Evolutionary conservation across 2,113 vertebrate genomes (phyloP), one percentile per base, ranked within the genome.

Genomic region (Pangasianodon hypophthalmus): DNA sequence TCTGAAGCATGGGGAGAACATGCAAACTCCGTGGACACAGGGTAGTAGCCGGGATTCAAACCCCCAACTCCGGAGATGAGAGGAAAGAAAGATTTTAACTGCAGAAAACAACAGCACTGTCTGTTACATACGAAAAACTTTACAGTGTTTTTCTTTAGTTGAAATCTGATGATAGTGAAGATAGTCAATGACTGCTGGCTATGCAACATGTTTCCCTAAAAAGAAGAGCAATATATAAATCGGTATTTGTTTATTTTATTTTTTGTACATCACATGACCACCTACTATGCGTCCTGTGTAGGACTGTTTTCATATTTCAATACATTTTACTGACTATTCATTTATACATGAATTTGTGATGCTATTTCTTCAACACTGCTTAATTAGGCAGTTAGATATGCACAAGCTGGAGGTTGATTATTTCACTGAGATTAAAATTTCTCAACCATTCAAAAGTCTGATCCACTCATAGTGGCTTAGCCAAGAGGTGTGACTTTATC

Each of bases 161-260:
- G 1, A 44, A 73, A 16, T 73, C 37, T 73, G 69, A 21, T 73
- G 37, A 73, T 41, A 73, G 37, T 73, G 69, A 69, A 32, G 67
- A 8, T 62, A 7, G 24, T 67, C 26, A 67, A 13, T 67, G 64
- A 67, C 9, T 48, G 44, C 48, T 50, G 26, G 1, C 1, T 85
- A 24, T 86, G 48, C 18, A 86, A 16, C 16, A 21, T 48, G 6
- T 73, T 21, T 37, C 80, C 54, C 32, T 32, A 73, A 18, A 85
- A 37, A 64, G n/a, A 62, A 62, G 18, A 50, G 46, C 50, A 48
- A 19, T 54, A 82, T 21, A 46, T 48, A 41, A 26, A 44, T 37
- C 56, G 67, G 87, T 41, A 29, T 88, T 88, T 84, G 19, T 69
- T 29, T n/a, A 21, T 41, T 24, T 77, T 73, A 19, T 69, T 26